phyloP scores from a whole-genome alignment of 2,888 invertebrate genomes.

The Rugalucina vietnamica region DNA sequence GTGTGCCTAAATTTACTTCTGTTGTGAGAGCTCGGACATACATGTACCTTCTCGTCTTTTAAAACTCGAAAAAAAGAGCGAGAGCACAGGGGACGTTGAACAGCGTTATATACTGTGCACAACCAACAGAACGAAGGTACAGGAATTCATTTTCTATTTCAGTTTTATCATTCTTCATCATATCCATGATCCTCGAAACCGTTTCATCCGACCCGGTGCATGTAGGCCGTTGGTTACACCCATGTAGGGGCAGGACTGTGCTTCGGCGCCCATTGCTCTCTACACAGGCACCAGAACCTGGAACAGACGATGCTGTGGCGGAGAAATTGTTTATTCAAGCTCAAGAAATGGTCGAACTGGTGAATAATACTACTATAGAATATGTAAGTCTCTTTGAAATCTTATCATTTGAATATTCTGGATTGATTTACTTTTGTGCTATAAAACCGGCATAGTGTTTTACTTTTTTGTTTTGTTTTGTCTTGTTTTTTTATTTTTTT shows the following conservation, averaged over 20 bases:
- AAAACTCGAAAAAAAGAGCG: no score
- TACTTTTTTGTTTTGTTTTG: no score
- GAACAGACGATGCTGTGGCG: slow-evolving; percentile 12
- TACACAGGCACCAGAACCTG: background rate
- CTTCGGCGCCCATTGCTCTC: background rate
- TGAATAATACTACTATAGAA: background rate
- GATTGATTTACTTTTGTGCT: no score
- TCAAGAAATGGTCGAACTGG: background rate
- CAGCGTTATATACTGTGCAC: background rate
- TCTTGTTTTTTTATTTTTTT: no score
- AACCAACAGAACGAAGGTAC: no score
- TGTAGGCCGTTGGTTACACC: slow-evolving; percentile 17
- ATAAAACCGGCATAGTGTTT: no score
- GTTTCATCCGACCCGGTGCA: background rate
- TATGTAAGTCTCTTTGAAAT: background rate
- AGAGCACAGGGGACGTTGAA: no score
- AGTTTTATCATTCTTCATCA: background rate
- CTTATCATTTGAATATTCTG: no score
- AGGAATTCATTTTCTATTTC: background rate
- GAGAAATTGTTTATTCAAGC: slow-evolving; percentile 30
- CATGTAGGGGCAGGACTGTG: slow-evolving; percentile 12
- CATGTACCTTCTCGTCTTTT: no score
- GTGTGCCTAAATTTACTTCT: no score
- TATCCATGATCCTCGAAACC: background rate
- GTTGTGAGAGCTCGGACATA: no score